Base-by-base conservation (phyloP, 2,888 invertebrate genomes). In the Danaus chrysippus region DNA sequence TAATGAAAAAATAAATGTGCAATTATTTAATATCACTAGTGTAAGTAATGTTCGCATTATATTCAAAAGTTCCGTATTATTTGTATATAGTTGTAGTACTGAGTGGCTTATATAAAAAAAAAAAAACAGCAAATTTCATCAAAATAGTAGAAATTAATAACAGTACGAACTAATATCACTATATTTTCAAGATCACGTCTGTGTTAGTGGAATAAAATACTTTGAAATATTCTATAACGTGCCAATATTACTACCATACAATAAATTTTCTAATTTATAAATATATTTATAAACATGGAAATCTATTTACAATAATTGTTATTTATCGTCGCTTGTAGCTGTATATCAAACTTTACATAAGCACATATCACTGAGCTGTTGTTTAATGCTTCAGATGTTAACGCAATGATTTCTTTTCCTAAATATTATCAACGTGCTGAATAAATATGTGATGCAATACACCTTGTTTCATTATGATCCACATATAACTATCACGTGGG, bases 341-440 rank as follows among this genome's bases (percentile, higher is more conserved):
- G 23, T 34, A 5, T 6, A 5, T 34, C 6, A 34, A 5, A 34
- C 23, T 34, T 6, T 6, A 34, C 3, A 5, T 34, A 34, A 34
- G 23, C 23, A 34, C 23, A 34, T 49, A 49, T 49, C 49, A 17
- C 17, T 17, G 10, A 15, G 49, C 49, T 49, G 49, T 49, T 49
- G 10, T 15, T 17, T 10, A 17, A 49, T 17, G 49, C 49, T 49
- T 49, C 49, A 17, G 49, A 49, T 17, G 17, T 49, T 49, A 49
- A 17, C 10, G 2, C 17, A 49, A n/a, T 46, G 17, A 17, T n/a
- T 78, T 80, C 78, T 72, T 79, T 75, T 75, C 79, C 74, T 62
- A 63, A 46, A 34, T 19, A 78, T 77, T 79, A 76, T 80, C 77
- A 75, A 71, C 73, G 72, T 76, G 74, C 76, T 73, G 74, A 76